These are phyloP conservation scores for Hyposoter dolosus DNA, from an alignment of 2,888 invertebrate genomes.

Conservation along the genomic window DNA sequence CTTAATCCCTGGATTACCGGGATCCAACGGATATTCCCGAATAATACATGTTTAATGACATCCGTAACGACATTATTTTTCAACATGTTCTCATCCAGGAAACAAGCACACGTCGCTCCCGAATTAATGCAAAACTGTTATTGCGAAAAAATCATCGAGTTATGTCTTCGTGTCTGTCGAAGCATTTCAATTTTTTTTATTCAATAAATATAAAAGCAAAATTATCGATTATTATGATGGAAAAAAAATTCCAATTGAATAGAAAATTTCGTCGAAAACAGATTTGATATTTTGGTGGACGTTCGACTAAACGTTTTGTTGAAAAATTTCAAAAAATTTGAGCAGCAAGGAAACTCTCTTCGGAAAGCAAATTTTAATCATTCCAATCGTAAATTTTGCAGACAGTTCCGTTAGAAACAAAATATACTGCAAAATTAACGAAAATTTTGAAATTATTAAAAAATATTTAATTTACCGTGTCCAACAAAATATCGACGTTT, in stretches of 20 bases:
- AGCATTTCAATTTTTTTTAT: not conserved
- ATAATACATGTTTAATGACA: conserved; percentile 44
- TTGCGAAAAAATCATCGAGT: not conserved
- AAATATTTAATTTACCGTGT: too few relatives aligned
- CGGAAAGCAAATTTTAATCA: too few relatives aligned
- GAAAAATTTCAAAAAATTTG: too few relatives aligned
- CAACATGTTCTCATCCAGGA: not conserved
- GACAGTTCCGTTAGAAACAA: too few relatives aligned
- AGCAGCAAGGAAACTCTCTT: too few relatives aligned
- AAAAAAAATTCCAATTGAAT: not conserved
- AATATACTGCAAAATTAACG: too few relatives aligned
- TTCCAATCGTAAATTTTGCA: too few relatives aligned
- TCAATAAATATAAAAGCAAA: not conserved
- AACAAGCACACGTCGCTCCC: not conserved
- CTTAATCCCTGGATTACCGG: conserved; percentile 58
- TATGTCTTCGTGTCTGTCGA: not conserved
- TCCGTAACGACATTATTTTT: conserved; percentile 47
- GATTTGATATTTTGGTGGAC: not conserved
- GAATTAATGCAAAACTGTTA: not conserved
- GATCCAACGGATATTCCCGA: conserved; percentile 38
- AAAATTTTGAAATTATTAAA: too few relatives aligned
- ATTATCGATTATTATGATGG: not conserved
- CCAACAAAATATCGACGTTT: too few relatives aligned
- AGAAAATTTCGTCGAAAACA: not conserved
- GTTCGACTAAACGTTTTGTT: too few relatives aligned